Percentiles rank a stretch among this genome's conserved stretches.
Evolutionary conservation across 2,797 vertebrate genomes (phyloP).

Genomic region (Anguilla megastoma): DNA sequence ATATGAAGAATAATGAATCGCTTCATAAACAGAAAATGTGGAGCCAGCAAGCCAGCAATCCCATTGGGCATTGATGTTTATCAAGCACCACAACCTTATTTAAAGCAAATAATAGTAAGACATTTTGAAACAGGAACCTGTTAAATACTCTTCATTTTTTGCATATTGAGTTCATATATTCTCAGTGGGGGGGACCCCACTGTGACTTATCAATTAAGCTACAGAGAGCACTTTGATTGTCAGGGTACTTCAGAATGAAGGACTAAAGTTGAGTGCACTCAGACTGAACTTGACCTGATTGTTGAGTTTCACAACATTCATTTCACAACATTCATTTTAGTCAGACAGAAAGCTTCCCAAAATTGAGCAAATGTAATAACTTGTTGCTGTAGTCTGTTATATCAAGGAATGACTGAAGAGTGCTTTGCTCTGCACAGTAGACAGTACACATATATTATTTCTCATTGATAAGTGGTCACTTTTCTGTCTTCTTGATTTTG

Average conservation of each 20-base stretch:
- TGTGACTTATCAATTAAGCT: background rate
- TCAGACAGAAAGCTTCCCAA: conserved; percentile 60
- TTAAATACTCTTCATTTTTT: background rate
- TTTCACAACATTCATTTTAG: no score
- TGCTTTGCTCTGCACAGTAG: conserved; percentile 62
- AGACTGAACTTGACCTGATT: background rate
- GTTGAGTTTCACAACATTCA: no score
- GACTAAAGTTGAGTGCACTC: background rate
- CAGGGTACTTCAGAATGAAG: background rate
- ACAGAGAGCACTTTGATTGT: background rate
- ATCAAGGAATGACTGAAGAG: conserved; percentile 68
- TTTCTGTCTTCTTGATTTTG: conserved; percentile 45
- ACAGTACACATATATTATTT: conserved; percentile 53
- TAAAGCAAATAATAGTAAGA: no score
- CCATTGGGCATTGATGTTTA: no score
- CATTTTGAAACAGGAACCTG: background rate
- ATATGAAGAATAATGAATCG: background rate
- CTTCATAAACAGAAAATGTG: no score
- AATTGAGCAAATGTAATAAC: conserved; percentile 72
- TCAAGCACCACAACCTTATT: no score
- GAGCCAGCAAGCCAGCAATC: no score
- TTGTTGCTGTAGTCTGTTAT: conserved; percentile 71
- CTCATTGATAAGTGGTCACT: conserved; percentile 41
- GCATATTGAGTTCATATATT: no score
- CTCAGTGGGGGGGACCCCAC: no score